A percentile compares a stretch with the other conserved stretches of the same genome.
Conservation (phyloP, 1,140 invertebrate species). For the Drosophila virilis region DNA sequence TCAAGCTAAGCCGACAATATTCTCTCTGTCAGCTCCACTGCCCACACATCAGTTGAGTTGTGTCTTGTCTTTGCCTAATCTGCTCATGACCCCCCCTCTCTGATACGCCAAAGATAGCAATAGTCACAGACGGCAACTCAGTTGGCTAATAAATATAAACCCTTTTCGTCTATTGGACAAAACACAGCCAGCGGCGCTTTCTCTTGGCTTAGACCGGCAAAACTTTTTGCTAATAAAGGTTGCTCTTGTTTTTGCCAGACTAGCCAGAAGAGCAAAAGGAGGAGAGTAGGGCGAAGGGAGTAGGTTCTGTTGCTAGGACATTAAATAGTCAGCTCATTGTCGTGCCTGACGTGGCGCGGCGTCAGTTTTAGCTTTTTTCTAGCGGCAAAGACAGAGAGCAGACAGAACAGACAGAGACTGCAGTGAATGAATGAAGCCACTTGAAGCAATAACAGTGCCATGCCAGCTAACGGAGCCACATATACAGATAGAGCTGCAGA, state of each 20-base stretch:
- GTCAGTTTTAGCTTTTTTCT: slow-evolving; percentile 60
- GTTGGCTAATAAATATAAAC: slow-evolving; percentile 71
- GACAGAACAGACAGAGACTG: slow-evolving; percentile 16
- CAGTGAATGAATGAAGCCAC: slow-evolving; percentile 69
- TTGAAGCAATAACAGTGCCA: slow-evolving; percentile 73
- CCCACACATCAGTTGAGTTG: slow-evolving; percentile 4
- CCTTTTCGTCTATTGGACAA: slow-evolving; percentile 67
- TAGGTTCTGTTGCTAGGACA: slow-evolving; percentile 40
- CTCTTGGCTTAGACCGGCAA: slow-evolving; percentile 56
- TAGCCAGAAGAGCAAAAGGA: not conserved
- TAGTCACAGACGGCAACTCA: not conserved
- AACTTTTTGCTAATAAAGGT: slow-evolving; percentile 73
- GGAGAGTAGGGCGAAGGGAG: not conserved
- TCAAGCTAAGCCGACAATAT: slow-evolving; percentile 44
- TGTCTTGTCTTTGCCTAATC: slow-evolving; percentile 44
- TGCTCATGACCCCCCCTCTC: slow-evolving; percentile 34
- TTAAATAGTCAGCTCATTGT: slow-evolving; percentile 80
- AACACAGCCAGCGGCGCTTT: slow-evolving; percentile 56
- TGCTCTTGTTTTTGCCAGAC: slow-evolving; percentile 63
- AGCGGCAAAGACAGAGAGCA: slow-evolving; percentile 2
- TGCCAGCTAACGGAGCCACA: slow-evolving; percentile 44
- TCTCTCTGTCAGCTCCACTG: slow-evolving; percentile 15
- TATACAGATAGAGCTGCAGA: slow-evolving; percentile 1
- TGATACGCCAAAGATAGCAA: slow-evolving; percentile 1
- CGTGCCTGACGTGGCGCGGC: slow-evolving; percentile 65